phyloP scores from a whole-genome alignment of 1,140 invertebrate species.

The Chelonus insularis region DNA sequence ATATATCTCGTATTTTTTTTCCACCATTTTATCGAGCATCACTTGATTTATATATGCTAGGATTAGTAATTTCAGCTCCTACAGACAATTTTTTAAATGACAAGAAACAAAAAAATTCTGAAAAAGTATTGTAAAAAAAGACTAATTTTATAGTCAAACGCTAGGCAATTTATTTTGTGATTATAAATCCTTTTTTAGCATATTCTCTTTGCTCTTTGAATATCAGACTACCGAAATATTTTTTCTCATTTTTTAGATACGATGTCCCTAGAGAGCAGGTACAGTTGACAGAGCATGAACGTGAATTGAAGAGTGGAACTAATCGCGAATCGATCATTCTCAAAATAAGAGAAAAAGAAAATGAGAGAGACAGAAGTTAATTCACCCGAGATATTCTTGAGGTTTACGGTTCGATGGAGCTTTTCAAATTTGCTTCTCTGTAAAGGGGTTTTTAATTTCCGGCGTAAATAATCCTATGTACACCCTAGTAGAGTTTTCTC shows the following conservation, averaged over 20 bases:
- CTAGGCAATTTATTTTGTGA: no score
- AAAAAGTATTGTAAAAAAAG: no score
- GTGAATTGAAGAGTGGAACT: conserved; percentile 35
- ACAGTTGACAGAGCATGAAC: conserved; percentile 34
- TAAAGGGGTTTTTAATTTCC: conserved; percentile 38
- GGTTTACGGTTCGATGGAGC: conserved; percentile 25
- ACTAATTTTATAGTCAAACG: no score
- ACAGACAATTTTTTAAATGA: no score
- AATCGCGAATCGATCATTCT: conserved; percentile 34
- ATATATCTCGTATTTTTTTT: no score
- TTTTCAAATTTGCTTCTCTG: conserved; percentile 27
- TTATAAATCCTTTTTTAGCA: no score
- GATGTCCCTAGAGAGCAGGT: conserved; percentile 28
- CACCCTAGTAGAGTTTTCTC: neutral
- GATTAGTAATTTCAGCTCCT: no score
- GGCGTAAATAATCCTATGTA: conserved; percentile 29
- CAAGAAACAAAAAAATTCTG: no score
- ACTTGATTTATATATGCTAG: no score
- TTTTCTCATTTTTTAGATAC: conserved; percentile 9
- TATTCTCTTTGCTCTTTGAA: no score
- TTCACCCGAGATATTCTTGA: conserved; percentile 17
- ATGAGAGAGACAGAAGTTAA: neutral
- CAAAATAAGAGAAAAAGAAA: conserved; percentile 17
- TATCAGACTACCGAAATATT: neutral
- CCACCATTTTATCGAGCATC: no score